phyloP scores from a whole-genome alignment of 2,888 invertebrate species.

The Acrocera orbiculus region DNA sequence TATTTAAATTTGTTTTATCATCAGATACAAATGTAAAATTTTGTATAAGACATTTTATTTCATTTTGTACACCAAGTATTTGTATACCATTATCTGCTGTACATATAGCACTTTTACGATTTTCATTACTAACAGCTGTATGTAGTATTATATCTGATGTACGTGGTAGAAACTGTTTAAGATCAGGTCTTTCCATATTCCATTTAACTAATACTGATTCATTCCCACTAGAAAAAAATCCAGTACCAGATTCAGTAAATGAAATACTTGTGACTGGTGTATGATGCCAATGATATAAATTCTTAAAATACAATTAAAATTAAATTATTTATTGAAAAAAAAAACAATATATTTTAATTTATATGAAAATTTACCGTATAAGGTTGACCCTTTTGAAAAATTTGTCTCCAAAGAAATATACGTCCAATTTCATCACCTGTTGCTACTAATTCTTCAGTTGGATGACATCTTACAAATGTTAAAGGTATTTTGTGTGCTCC shows the following conservation, averaged over 20 bases:
- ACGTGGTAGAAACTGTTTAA: slow-evolving; percentile 45
- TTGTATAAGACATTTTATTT: slow-evolving; percentile 41
- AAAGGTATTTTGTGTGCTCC: slow-evolving; percentile 20
- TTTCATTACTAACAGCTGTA: slow-evolving; percentile 42
- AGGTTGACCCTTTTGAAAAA: slow-evolving; percentile 19
- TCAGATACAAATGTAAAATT: slow-evolving; percentile 44
- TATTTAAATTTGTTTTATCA: slow-evolving; percentile 31
- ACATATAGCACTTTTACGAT: slow-evolving; percentile 43
- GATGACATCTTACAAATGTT: slow-evolving; percentile 50
- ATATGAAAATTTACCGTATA: slow-evolving; percentile 9
- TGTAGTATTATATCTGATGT: slow-evolving; percentile 48
- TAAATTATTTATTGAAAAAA: too few species aligned
- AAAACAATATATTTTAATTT: too few species aligned
- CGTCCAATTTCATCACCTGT: slow-evolving; percentile 50
- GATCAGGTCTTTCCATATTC: slow-evolving; percentile 36
- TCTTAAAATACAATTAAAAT: slow-evolving; percentile 17
- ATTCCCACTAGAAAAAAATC: slow-evolving; percentile 57
- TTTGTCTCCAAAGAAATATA: slow-evolving; percentile 42
- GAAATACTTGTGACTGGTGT: slow-evolving; percentile 45
- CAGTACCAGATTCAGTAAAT: slow-evolving; percentile 45
- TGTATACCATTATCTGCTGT: slow-evolving; percentile 53
- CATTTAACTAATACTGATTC: slow-evolving; percentile 66
- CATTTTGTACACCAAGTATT: slow-evolving; percentile 36
- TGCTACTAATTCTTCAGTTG: slow-evolving; percentile 42
- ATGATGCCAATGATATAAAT: slow-evolving; percentile 60